phyloP scores from a whole-genome alignment of 1,140 invertebrate genomes.

The Drosophila repleta region DNA sequence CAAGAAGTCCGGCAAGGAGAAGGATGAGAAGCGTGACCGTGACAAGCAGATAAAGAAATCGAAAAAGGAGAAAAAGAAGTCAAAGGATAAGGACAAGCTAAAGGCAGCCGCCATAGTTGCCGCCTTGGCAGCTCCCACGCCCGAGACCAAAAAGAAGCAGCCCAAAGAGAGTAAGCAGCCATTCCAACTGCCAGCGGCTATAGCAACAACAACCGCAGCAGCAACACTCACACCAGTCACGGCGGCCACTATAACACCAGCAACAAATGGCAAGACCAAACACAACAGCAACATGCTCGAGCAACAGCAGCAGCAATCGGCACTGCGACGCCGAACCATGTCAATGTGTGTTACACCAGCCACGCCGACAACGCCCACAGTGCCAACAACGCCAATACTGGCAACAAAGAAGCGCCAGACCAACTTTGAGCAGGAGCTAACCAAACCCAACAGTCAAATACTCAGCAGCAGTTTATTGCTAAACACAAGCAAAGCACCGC shows the following conservation, averaged over 20 bases:
- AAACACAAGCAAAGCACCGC: constrained; percentile 61
- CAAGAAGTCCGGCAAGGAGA: constrained; percentile 60
- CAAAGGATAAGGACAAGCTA: constrained; percentile 61
- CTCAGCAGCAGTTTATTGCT: constrained; percentile 69
- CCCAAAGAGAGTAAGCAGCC: constrained; percentile 25
- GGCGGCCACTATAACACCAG: constrained; percentile 23
- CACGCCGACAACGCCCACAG: constrained; percentile 7
- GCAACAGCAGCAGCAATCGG: constrained; percentile 28
- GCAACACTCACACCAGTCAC: constrained; percentile 19
- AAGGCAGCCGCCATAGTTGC: constrained; percentile 22
- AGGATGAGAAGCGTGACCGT: constrained; percentile 60
- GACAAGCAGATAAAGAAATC: constrained; percentile 67
- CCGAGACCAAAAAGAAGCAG: constrained; percentile 53
- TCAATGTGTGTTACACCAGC: constrained; percentile 60
- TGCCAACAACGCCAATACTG: constrained; percentile 5
- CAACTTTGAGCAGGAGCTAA: constrained; percentile 78
- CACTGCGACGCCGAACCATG: constrained; percentile 63
- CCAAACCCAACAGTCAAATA: constrained; percentile 72
- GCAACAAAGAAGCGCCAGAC: constrained; percentile 71
- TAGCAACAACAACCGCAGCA: not conserved
- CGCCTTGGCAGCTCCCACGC: not conserved
- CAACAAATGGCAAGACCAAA: constrained; percentile 20
- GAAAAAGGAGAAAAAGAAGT: constrained; percentile 71
- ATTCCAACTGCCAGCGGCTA: not conserved
- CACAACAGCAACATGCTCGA: constrained; percentile 18